Conservation (phyloP, 2,113 vertebrate species). For the Rafetus swinhoei region DNA sequence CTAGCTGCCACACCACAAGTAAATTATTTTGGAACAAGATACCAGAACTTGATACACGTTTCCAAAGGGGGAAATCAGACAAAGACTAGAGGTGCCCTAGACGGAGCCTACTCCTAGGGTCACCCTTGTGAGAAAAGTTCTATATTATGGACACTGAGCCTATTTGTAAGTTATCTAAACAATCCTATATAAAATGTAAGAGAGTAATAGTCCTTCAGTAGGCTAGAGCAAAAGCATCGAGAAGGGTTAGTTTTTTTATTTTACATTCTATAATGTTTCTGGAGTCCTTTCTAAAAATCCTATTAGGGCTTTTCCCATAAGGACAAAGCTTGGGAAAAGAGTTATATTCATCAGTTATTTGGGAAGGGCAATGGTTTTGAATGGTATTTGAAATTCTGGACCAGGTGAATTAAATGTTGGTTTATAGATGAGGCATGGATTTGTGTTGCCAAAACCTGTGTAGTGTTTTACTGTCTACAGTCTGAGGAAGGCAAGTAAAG, state of each 20-base stretch:
- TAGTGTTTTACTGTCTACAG: background rate
- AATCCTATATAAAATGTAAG: background rate
- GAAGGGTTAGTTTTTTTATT: background rate
- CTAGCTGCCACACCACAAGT: background rate
- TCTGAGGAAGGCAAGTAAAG: background rate
- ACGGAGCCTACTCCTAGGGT: background rate
- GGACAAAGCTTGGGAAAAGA: background rate
- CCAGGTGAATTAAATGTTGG: background rate
- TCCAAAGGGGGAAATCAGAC: background rate
- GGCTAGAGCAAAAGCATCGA: background rate
- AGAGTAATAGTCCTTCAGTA: background rate
- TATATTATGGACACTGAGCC: background rate
- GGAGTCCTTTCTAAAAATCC: background rate
- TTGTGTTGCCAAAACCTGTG: background rate
- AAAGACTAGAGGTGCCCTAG: background rate
- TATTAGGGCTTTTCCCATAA: background rate
- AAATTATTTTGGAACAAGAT: background rate
- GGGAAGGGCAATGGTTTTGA: background rate
- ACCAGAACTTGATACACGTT: background rate
- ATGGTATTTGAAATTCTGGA: background rate
- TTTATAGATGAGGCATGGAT: background rate
- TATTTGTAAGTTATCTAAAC: background rate
- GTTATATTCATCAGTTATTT: background rate
- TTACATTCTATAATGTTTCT: rapidly evolving
- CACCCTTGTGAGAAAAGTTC: background rate